phyloP scores from a whole-genome alignment of 2,113 vertebrate species.

The Nyctereutes procyonoides region DNA sequence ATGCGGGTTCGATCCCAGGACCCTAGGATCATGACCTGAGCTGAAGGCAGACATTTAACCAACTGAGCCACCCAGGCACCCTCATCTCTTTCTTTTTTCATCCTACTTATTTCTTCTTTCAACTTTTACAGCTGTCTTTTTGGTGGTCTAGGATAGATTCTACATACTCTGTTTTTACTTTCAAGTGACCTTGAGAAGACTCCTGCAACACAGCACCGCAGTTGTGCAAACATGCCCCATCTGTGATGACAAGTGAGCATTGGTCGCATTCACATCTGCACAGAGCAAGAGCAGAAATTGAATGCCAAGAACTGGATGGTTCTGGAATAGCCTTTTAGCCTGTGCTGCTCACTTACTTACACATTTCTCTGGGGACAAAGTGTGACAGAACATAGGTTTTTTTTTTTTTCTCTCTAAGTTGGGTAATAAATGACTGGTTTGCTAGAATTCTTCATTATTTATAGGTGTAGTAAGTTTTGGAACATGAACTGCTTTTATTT shows the following conservation, averaged over 20 bases:
- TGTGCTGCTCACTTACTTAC: not conserved
- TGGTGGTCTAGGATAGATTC: not conserved
- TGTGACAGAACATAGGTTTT: not conserved
- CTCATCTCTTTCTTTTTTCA: not conserved
- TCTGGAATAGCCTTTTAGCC: not conserved
- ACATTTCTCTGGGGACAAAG: not conserved
- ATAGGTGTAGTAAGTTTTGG: not conserved
- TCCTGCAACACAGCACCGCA: not conserved
- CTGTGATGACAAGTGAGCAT: not conserved
- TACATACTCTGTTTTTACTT: not conserved
- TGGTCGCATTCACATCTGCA: not conserved
- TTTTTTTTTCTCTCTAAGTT: not conserved
- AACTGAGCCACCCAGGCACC: not conserved
- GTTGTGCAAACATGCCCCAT: not conserved
- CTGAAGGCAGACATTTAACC: not conserved
- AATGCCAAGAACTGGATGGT: not conserved
- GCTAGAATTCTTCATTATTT: constrained; percentile 11
- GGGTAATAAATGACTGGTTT: not conserved
- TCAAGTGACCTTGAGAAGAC: not conserved
- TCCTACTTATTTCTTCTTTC: not conserved
- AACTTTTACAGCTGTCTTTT: constrained; percentile 26
- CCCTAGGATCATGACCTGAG: not conserved
- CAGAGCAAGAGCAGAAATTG: not conserved
- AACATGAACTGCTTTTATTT: not conserved
- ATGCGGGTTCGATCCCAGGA: not conserved